phyloP scores from a whole-genome alignment of 2,888 invertebrate genomes.

The Sinhomidia bicolor region DNA sequence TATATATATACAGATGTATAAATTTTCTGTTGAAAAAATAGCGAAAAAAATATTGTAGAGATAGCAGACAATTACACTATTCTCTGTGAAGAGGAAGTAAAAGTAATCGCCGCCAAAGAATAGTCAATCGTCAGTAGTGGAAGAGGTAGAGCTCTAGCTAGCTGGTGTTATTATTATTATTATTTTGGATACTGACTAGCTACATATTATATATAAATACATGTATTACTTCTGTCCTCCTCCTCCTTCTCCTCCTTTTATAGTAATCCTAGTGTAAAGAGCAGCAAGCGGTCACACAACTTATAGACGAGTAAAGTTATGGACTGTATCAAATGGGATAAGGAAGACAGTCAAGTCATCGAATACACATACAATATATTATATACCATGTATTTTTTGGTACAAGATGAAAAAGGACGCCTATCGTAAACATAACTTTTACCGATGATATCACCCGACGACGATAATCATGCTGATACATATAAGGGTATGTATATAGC shows the following conservation, averaged over 20 bases:
- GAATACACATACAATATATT: too few species aligned
- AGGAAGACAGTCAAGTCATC: conserved; percentile 34
- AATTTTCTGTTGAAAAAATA: neutral
- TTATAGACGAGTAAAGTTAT: conserved; percentile 51
- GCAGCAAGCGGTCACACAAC: conserved; percentile 6
- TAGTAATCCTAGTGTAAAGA: too few species aligned
- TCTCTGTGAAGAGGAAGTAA: conserved; percentile 43
- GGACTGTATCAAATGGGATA: conserved; percentile 70
- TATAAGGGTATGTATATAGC: too few species aligned
- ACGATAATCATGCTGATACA: neutral
- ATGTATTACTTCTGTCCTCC: too few species aligned
- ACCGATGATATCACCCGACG: conserved; percentile 46
- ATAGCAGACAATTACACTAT: conserved; percentile 59
- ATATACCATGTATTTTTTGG: conserved; percentile 3
- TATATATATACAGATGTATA: neutral
- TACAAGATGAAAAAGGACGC: neutral
- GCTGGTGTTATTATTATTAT: too few species aligned
- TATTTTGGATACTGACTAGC: too few species aligned
- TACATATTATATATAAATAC: too few species aligned
- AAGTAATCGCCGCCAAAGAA: conserved; percentile 52
- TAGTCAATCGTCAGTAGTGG: conserved; percentile 13
- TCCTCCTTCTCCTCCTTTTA: too few species aligned
- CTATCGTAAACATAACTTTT: conserved; percentile 58
- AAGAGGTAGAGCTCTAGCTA: too few species aligned
- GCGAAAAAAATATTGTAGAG: conserved; percentile 19